These are phyloP conservation scores for Hybos culiciformis DNA, from an alignment of 2,888 invertebrate genomes.

Conservation along the genomic window DNA sequence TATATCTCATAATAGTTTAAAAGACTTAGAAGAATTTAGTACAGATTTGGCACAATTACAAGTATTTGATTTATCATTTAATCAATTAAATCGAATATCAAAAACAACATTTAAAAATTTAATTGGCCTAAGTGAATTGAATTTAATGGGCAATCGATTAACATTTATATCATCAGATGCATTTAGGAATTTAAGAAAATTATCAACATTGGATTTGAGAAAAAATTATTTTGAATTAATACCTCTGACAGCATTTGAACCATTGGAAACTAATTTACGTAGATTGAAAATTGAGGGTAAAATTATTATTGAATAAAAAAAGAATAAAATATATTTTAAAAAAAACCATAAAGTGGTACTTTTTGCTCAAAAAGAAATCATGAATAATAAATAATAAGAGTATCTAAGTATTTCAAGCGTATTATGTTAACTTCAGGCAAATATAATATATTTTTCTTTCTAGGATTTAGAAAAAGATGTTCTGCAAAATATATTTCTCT, in stretches of 20 bases:
- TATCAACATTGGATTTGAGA: conserved; percentile 63
- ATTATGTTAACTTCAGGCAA: no score
- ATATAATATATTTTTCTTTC: no score
- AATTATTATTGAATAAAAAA: no score
- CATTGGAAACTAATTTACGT: conserved; percentile 70
- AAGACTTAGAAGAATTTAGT: conserved; percentile 69
- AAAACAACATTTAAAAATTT: conserved; percentile 64
- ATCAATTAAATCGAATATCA: conserved; percentile 63
- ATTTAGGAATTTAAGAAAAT: conserved; percentile 60
- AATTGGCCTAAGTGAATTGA: conserved; percentile 60
- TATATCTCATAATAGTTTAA: conserved; percentile 68
- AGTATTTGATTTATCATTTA: conserved; percentile 67
- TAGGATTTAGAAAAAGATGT: no score
- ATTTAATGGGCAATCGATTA: conserved; percentile 72
- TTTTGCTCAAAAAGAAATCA: no score
- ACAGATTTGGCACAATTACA: conserved; percentile 62
- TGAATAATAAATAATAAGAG: no score
- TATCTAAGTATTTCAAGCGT: no score
- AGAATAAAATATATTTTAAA: no score
- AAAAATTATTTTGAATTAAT: conserved; percentile 71
- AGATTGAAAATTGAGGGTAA: conserved; percentile 69
- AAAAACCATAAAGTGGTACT: no score
- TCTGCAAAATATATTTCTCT: no score
- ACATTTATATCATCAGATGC: conserved; percentile 62
- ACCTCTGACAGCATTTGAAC: conserved; percentile 60